A percentile compares a stretch with the other conserved stretches of the same genome.
These are phyloP conservation scores for Pteromalus puparum DNA, from an alignment of 1,140 invertebrate genomes.

Conservation along the genomic window DNA sequence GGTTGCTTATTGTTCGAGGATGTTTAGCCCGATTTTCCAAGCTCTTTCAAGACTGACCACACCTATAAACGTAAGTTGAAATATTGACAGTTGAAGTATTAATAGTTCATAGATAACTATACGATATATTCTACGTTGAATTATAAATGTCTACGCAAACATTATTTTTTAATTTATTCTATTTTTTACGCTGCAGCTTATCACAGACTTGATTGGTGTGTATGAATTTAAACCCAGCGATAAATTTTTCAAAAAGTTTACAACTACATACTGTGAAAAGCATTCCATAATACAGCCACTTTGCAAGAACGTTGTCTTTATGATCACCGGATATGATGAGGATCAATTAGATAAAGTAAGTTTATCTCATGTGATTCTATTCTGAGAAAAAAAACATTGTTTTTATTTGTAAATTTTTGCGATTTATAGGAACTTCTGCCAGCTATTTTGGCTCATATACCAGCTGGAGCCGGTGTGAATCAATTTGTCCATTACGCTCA, in stretches of 20 bases:
- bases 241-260: slow-evolving; percentile 67
- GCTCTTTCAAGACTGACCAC: not conserved
- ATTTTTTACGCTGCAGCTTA: slow-evolving; percentile 41
- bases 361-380: slow-evolving; percentile 4
- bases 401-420: not conserved
- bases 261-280: slow-evolving; percentile 72
- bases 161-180: not conserved
- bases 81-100: not conserved
- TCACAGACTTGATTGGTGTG: slow-evolving; percentile 66
- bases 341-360: slow-evolving; percentile 73
- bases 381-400: not conserved
- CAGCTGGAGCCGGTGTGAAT: slow-evolving; percentile 87
- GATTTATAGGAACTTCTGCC: slow-evolving; percentile 76
- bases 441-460: slow-evolving; percentile 86
- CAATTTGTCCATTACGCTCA: slow-evolving; percentile 88
- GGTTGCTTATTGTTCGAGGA: slow-evolving; percentile 66
- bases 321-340: slow-evolving; percentile 75
- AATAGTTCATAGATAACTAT: too few relatives aligned
- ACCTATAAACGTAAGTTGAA: slow-evolving; percentile 44
- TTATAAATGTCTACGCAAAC: too few relatives aligned
- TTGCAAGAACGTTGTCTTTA: slow-evolving; percentile 78
- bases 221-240: slow-evolving; percentile 76
- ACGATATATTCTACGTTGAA: too few relatives aligned
- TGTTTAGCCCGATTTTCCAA: slow-evolving; percentile 46
- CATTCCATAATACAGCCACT: slow-evolving; percentile 68